Percentiles rank a stretch among this genome's conserved stretches.
Conservation (phyloP, 2,113 vertebrate species). For the Fregata magnificens region DNA sequence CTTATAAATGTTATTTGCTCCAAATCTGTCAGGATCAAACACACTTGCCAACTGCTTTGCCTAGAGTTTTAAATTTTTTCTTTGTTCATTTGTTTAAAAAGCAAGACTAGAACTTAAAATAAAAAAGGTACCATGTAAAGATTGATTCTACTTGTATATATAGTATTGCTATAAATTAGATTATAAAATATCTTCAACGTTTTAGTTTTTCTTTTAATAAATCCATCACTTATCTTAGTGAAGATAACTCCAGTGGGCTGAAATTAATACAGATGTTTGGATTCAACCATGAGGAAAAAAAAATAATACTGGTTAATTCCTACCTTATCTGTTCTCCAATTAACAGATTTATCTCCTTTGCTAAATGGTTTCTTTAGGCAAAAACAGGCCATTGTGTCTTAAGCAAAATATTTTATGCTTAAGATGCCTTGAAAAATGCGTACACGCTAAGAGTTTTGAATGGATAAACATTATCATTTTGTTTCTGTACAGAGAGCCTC, state of each 20-base stretch:
- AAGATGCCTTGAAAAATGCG: not conserved
- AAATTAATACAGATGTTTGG: not conserved
- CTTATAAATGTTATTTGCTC: not conserved
- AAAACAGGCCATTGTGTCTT: not conserved
- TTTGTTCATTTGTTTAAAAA: not conserved
- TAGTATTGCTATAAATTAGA: not conserved
- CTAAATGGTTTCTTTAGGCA: not conserved
- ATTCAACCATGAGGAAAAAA: not conserved
- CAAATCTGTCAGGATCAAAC: not conserved
- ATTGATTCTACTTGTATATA: not conserved
- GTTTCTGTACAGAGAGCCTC: conserved; percentile 87
- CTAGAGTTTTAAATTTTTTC: not conserved
- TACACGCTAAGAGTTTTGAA: not conserved
- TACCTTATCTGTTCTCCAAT: not conserved
- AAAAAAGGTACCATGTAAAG: not conserved
- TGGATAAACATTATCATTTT: conserved; percentile 39
- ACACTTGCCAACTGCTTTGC: not conserved
- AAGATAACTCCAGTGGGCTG: not conserved
- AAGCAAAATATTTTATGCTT: not conserved
- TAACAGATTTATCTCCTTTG: not conserved
- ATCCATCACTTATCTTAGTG: not conserved
- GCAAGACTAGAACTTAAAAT: not conserved
- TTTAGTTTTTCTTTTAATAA: not conserved
- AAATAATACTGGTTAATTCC: not conserved
- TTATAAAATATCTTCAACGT: not conserved